Base-by-base conservation (phyloP, 53 echinoderm and acorn worm species). In the Antedon mediterranea region DNA sequence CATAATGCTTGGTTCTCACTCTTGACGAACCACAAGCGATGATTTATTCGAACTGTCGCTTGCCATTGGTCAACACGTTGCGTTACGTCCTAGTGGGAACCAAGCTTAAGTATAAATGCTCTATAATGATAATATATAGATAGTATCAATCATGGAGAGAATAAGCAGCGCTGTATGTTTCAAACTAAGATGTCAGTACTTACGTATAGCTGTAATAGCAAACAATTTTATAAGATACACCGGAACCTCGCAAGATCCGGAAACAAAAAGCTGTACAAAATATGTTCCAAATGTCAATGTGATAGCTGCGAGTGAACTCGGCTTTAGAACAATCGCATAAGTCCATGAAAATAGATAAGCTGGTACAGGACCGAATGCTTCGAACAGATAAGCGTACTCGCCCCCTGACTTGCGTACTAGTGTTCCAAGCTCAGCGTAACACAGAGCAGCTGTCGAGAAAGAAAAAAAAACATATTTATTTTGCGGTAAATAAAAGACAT, bases 381-480 rank as follows among this genome's bases (percentile, higher is more conserved):
- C 80, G 0, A 80, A n/a, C 0, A 89, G 83, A 72, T 89, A 89
- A 30, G 86, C 83, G 71, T 89, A 85, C 30, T 89, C 89, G 23
- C 85, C 89, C 0, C 89, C 89, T 0, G 89, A 89, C 34, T 78
- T 79, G 3, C 79, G 89, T 34, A 89, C 74, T 72, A 89, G 75
- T 8, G 89, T 82, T 0, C 89, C 89, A 4, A 89, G 89, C 71
- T 89, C 89, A 33, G 89, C 86, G 76, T 89, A 89, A 27, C 83
- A 89, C 3, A 89, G 75, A 5, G 89, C 79, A 43, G 86, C 89
- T 89, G 77, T 9, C 18, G 30, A 33, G 3, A 27, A 15, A 57
- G 20, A 57, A 11, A 57, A 9, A 57, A 57, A 11, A 57, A 57
- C 37, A 57, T n/a, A n/a, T n/a, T n/a, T n/a, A n/a, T n/a, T n/a